Conservation (phyloP, 2,888 invertebrate genomes). For the Pelosia muscerda region DNA sequence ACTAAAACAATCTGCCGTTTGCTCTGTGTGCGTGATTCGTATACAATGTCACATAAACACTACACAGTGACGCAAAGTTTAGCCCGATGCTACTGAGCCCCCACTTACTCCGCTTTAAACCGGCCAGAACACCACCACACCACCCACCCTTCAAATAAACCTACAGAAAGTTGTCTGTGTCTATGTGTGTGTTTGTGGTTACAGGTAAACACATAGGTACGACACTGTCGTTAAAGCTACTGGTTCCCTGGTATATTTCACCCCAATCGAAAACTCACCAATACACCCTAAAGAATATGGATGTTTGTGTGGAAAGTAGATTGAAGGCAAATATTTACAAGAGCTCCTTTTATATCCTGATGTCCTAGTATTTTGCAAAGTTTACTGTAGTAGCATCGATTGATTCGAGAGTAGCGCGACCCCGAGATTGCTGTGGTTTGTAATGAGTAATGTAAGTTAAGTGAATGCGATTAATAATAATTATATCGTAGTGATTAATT, state of each 20-base stretch:
- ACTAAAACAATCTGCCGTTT: background rate
- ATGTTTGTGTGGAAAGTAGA: background rate
- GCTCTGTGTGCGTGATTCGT: background rate
- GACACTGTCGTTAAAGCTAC: too few species aligned
- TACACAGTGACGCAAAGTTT: background rate
- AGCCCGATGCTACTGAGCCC: background rate
- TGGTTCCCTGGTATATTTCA: background rate
- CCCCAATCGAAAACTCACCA: background rate
- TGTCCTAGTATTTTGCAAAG: background rate
- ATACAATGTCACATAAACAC: background rate
- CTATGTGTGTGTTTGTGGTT: background rate
- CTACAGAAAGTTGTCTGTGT: background rate
- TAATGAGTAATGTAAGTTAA: too few species aligned
- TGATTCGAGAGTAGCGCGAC: background rate
- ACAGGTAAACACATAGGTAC: background rate
- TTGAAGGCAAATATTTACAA: background rate
- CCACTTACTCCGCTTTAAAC: too few species aligned
- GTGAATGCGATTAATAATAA: too few species aligned
- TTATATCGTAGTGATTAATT: too few species aligned
- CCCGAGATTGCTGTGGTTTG: too few species aligned
- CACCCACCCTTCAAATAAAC: background rate
- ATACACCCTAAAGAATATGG: background rate
- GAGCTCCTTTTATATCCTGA: background rate
- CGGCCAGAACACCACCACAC: background rate
- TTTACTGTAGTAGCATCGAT: background rate